phyloP scores from a whole-genome alignment of 2,113 vertebrate species.

The Dicrurus megarhynchus region DNA sequence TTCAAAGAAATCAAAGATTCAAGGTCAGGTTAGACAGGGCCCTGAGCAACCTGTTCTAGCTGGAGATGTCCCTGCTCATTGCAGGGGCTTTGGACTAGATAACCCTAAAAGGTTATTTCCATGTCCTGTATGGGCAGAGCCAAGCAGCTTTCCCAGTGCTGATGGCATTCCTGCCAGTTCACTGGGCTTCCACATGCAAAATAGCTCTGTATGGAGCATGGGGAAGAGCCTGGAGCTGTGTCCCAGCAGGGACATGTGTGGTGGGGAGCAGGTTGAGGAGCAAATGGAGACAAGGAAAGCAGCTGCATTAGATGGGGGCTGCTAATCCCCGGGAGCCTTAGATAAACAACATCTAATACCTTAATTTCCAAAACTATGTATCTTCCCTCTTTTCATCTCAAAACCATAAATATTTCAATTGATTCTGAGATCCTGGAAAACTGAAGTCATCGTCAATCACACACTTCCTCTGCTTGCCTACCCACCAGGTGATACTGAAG shows the following conservation, averaged over 20 bases:
- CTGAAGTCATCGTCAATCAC: not conserved
- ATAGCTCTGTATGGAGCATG: not conserved
- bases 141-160: not conserved
- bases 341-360: not conserved
- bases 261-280: not conserved
- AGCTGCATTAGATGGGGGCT: not conserved
- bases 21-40: not conserved
- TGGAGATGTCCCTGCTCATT: not conserved
- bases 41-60: not conserved
- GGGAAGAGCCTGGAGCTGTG: not conserved
- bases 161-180: not conserved
- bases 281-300: not conserved
- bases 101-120: not conserved
- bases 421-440: not conserved
- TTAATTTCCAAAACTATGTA: not conserved
- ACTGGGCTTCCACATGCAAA: not conserved
- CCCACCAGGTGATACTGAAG: not conserved
- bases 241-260: not conserved
- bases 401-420: not conserved
- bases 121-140: not conserved
- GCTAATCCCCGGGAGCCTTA: not conserved
- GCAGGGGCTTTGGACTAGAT: not conserved
- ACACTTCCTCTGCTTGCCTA: not conserved
- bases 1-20: not conserved
- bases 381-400: not conserved